These are phyloP conservation scores for Drosophila nigritarsus DNA, from an alignment of 2,888 invertebrate species.

Conservation along the genomic window DNA sequence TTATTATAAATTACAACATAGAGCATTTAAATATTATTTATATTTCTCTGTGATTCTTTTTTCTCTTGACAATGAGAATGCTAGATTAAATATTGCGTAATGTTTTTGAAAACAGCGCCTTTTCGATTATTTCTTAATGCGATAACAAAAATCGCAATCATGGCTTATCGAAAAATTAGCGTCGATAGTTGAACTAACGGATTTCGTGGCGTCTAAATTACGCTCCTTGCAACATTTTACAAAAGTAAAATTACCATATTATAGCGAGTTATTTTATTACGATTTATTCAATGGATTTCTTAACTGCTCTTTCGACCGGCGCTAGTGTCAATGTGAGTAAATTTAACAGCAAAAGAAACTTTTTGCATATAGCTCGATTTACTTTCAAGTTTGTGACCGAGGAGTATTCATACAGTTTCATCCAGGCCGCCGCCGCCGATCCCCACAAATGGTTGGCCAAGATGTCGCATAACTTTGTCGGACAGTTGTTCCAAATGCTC, in stretches of 20 bases:
- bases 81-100: background rate
- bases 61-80: background rate
- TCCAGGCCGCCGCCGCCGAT: constrained; percentile 21
- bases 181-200: constrained; percentile 33
- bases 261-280: background rate
- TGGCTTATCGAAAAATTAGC: constrained; percentile 7
- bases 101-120: background rate
- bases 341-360: background rate
- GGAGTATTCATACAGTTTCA: constrained; percentile 33
- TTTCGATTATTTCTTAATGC: constrained; percentile 10
- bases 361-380: background rate
- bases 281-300: constrained; percentile 50
- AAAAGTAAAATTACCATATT: background rate
- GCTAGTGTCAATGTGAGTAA: constrained; percentile 45
- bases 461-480: constrained; percentile 58
- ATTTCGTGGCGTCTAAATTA: background rate
- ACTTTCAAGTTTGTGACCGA: constrained; percentile 29
- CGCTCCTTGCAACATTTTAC: background rate
- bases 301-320: constrained; percentile 45
- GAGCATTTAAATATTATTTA: background rate
- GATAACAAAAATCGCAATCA: background rate
- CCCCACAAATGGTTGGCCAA: constrained; percentile 54
- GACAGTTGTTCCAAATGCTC: constrained; percentile 55
- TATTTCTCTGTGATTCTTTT: background rate
- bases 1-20: background rate